A percentile compares a stretch with the other conserved stretches of the same genome.
Conservation (phyloP, 1,140 invertebrate genomes). For the Drosophila obscura region DNA sequence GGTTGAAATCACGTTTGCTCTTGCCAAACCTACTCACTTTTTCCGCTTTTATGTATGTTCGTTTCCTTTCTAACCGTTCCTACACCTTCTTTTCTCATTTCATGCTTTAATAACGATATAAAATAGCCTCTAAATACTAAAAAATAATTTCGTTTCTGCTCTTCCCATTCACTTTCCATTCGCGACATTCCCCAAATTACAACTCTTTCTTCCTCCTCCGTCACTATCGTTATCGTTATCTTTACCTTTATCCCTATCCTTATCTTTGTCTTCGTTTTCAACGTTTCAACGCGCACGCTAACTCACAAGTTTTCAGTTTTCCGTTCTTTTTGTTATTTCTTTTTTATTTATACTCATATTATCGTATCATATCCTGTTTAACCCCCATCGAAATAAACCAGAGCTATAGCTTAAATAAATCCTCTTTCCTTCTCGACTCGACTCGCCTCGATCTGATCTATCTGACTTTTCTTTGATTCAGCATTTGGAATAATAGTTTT, state of each 20-base stretch:
- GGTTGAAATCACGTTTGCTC: constrained; percentile 15
- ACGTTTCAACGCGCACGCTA: constrained; percentile 78
- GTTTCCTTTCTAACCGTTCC: constrained; percentile 30
- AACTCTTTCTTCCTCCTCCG: constrained; percentile 20
- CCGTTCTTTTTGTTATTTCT: constrained; percentile 7
- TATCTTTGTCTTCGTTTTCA: constrained; percentile 68
- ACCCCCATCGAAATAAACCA: constrained; percentile 49
- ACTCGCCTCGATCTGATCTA: constrained; percentile 11
- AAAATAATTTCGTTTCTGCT: constrained; percentile 76
- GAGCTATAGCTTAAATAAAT: constrained; percentile 52
- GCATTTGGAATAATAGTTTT: constrained; percentile 66
- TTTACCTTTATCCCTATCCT: constrained; percentile 43
- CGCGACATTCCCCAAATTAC: constrained; percentile 1
- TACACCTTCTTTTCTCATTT: constrained; percentile 20
- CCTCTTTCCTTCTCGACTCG: constrained; percentile 12
- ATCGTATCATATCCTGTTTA: constrained; percentile 19
- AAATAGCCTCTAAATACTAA: constrained; percentile 83
- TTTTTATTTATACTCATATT: constrained; percentile 17
- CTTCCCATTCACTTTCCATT: constrained; percentile 5
- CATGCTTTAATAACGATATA: constrained; percentile 75
- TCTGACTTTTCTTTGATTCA: constrained; percentile 43
- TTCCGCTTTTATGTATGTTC: constrained; percentile 16
- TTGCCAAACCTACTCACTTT: constrained; percentile 19
- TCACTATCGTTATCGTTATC: constrained; percentile 23
- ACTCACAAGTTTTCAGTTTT: constrained; percentile 56